Conservation (phyloP, 2,797 vertebrate genomes). For the Xiphorhynchus erythropygius region DNA sequence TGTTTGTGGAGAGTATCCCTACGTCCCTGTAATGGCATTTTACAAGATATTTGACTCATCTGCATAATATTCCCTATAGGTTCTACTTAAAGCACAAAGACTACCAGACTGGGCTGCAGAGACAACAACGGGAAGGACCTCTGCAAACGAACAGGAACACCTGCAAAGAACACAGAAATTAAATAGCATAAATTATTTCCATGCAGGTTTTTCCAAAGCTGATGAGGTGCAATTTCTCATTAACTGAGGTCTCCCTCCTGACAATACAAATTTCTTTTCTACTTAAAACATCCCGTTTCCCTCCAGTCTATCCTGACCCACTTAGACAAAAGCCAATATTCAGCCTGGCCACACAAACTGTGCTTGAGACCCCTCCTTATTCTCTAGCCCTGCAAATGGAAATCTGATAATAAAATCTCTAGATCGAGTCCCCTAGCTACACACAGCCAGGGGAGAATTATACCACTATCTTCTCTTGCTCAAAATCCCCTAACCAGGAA, state of each 20-base stretch:
- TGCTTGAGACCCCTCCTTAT: not conserved
- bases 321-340: conserved; percentile 43
- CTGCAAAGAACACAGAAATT: conserved; percentile 58
- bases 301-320: conserved; percentile 30
- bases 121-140: not conserved
- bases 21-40: not conserved
- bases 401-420: conserved; percentile 24
- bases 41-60: not conserved
- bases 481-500: not conserved
- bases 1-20: not conserved
- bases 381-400: conserved; percentile 16
- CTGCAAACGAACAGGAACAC: conserved; percentile 46
- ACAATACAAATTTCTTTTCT: not conserved
- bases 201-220: conserved; percentile 16
- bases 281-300: not conserved
- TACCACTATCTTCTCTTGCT: not conserved
- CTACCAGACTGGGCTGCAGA: not conserved
- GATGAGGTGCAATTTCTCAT: conserved; percentile 20
- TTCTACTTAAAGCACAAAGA: not conserved
- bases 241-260: conserved; percentile 37
- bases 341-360: not conserved
- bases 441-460: not conserved
- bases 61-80: not conserved
- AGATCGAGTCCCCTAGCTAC: not conserved
- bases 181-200: conserved; percentile 37